phyloP scores from a whole-genome alignment of 2,797 vertebrate genomes.

The Poecilia gillii region DNA sequence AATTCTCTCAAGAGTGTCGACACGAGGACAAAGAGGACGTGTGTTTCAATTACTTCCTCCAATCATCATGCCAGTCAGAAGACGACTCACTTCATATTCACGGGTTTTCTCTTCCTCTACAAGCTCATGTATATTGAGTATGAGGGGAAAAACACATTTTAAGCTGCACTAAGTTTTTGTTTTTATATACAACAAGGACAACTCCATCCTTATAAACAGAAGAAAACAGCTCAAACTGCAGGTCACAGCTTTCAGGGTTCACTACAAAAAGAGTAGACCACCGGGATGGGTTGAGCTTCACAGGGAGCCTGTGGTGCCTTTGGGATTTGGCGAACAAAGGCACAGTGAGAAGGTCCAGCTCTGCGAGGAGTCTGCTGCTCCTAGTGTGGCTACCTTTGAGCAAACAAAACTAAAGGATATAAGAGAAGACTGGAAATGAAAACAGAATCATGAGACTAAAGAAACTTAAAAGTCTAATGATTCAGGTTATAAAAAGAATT shows the following conservation, averaged over 20 bases:
- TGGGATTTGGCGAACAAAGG: conserved; percentile 64
- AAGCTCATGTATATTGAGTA: conserved; percentile 8
- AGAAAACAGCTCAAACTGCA: conserved; percentile 51
- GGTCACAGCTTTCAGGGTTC: conserved; percentile 55
- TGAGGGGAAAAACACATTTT: conserved; percentile 23
- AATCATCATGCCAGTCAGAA: conserved; percentile 29
- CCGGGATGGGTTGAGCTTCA: conserved; percentile 68
- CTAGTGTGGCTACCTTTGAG: conserved; percentile 48
- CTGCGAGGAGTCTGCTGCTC: conserved; percentile 59
- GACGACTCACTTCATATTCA: conserved; percentile 6
- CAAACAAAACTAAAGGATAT: conserved; percentile 38
- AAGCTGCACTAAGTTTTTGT: conserved; percentile 1
- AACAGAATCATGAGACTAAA: background rate
- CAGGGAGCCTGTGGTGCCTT: conserved; percentile 68
- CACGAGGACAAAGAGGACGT: conserved; percentile 48
- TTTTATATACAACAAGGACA: conserved; percentile 42
- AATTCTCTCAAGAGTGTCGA: conserved; percentile 39
- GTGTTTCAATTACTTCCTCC: conserved; percentile 28
- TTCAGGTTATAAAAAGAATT: background rate
- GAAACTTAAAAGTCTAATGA: conserved; percentile 16
- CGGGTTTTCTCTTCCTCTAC: background rate
- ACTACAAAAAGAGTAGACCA: conserved; percentile 68
- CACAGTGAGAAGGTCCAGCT: conserved; percentile 61
- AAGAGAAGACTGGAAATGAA: conserved; percentile 43
- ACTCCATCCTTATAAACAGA: conserved; percentile 41